Conservation (phyloP, 2,113 vertebrate genomes). For the Excalfactoria chinensis region DNA sequence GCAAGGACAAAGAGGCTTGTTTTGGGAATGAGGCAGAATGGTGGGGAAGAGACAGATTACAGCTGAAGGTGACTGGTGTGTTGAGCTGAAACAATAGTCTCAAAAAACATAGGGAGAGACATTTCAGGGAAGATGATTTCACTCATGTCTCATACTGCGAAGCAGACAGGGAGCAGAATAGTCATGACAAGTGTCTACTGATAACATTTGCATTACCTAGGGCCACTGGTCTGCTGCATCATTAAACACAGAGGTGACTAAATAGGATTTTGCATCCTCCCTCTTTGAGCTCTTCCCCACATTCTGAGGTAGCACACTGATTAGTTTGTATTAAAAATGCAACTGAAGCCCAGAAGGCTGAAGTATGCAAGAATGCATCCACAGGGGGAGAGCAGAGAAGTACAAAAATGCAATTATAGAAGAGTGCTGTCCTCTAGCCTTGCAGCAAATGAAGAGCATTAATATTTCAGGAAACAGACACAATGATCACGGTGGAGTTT, state of each 20-base stretch:
- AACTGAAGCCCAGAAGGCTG: background rate
- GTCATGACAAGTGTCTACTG: background rate
- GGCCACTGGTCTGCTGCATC: background rate
- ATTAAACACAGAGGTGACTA: background rate
- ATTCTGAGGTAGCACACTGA: background rate
- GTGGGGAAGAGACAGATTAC: background rate
- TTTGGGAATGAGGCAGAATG: background rate
- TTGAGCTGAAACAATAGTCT: background rate
- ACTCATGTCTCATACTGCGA: background rate
- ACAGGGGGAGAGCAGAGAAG: background rate
- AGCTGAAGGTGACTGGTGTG: constrained; percentile 25
- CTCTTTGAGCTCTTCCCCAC: background rate
- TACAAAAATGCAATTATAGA: background rate
- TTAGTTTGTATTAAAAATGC: background rate
- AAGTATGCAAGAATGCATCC: background rate
- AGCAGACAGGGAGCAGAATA: background rate
- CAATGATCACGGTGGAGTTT: background rate
- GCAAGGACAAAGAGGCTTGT: constrained; percentile 72
- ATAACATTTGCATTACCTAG: background rate
- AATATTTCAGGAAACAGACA: constrained; percentile 42
- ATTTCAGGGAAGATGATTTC: background rate
- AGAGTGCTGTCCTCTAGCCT: background rate
- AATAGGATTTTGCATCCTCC: background rate
- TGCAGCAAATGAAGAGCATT: background rate
- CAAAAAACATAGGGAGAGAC: background rate